Conservation (phyloP, 2,888 invertebrate genomes). For the Polietes domitor region DNA sequence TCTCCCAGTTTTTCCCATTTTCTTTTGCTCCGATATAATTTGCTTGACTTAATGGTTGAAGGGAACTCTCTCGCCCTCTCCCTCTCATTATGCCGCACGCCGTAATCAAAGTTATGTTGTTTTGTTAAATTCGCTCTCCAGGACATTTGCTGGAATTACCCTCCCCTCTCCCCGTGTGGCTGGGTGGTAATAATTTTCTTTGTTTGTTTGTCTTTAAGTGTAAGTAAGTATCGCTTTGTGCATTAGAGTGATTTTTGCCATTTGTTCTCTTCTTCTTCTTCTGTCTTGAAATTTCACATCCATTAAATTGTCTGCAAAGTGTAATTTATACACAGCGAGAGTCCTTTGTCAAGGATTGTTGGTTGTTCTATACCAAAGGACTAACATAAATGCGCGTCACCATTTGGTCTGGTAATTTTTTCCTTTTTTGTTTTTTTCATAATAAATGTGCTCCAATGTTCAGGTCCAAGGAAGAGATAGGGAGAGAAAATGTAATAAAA, state of each 20-base stretch:
- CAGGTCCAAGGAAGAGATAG: neutral
- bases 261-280: neutral
- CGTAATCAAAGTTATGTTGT: slow-evolving; percentile 27
- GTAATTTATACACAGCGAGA: slow-evolving; percentile 22
- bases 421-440: neutral
- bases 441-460: neutral
- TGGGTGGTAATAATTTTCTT: slow-evolving; percentile 14
- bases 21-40: slow-evolving; percentile 5
- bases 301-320: slow-evolving; percentile 29
- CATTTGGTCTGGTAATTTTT: neutral
- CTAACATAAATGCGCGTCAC: neutral
- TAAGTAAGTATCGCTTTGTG: neutral
- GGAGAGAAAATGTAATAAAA: neutral
- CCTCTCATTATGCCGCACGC: neutral
- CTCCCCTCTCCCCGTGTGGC: neutral
- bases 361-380: neutral
- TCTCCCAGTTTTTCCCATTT: slow-evolving; percentile 23
- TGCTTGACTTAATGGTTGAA: slow-evolving; percentile 12
- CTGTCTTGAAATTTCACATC: slow-evolving; percentile 8
- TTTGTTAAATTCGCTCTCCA: slow-evolving; percentile 31
- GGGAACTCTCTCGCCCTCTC: neutral
- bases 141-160: slow-evolving; percentile 2
- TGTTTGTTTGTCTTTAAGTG: neutral
- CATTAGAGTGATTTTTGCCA: slow-evolving; percentile 1
- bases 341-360: neutral